phyloP scores from a whole-genome alignment of 2,797 vertebrate genomes.

The Champsocephalus gunnari region DNA sequence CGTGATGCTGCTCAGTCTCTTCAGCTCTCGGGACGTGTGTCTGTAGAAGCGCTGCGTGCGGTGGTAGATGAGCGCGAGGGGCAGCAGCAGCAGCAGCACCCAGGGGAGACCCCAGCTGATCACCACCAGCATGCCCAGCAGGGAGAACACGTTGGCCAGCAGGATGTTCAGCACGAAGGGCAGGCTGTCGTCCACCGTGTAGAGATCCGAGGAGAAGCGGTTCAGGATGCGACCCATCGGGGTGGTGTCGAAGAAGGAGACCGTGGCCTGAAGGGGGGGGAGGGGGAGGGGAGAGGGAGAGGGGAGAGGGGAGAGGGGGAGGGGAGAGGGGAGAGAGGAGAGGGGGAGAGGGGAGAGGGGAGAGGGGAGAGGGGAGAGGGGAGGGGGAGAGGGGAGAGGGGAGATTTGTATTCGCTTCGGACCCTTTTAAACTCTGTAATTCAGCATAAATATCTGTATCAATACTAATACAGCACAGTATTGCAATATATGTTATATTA shows the following conservation, averaged over 20 bases:
- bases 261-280: constrained; percentile 82
- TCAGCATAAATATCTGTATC: too few relatives aligned
- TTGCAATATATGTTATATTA: too few relatives aligned
- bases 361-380: background rate
- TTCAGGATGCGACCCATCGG: constrained; percentile 93
- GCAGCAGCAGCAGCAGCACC: constrained; percentile 88
- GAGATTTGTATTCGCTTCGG: too few relatives aligned
- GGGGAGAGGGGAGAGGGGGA: background rate
- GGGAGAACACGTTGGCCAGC: constrained; percentile 86
- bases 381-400: too few relatives aligned
- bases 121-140: constrained; percentile 92
- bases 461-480: too few relatives aligned
- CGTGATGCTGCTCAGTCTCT: constrained; percentile 92
- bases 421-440: too few relatives aligned
- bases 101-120: constrained; percentile 92
- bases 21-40: constrained; percentile 92
- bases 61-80: constrained; percentile 88
- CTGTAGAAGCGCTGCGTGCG: constrained; percentile 90
- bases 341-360: too few relatives aligned
- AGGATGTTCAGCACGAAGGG: constrained; percentile 96
- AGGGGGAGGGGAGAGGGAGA: too few relatives aligned
- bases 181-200: constrained; percentile 91
- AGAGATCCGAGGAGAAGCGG: constrained; percentile 95
- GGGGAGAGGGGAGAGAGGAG: too few relatives aligned
- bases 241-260: constrained; percentile 93